Evolutionary conservation across 2,797 vertebrate species (phyloP), one percentile per base, ranked within the genome.

Genomic region (Ispidina picta): DNA sequence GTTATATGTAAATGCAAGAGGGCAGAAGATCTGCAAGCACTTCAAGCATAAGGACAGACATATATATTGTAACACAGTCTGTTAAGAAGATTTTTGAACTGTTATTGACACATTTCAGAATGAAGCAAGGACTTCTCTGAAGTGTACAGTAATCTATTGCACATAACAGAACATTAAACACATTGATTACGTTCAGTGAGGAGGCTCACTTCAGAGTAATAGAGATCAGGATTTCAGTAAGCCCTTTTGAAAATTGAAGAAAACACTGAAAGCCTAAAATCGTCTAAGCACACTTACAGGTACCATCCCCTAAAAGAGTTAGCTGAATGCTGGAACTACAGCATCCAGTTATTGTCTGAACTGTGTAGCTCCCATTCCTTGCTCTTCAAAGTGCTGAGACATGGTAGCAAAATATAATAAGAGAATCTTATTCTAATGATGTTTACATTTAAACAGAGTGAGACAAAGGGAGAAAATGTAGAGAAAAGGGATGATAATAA

Each of bases 81-180:
- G 31, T 92, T 78, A 77, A 41, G 26, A 41, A 70, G 51, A 82
- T 52, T 88, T 95, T 93, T 60, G 13, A 29, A 60, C 31, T 80
- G 12, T 66, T 86, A 64, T 63, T 86, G 83, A 9, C 68, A 79
- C 9, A 44, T 72, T 96, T 83, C 37, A 89, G 86, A 94, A 77
- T 68, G 64, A 95, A 90, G n/a, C 29, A 77, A 79, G 66, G 69
- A 91, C 43, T 4, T 10, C 29, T 66, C 44, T 88, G 80, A 93
- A 91, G 37, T 31, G 89, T 96, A 91, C 16, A 74, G 48, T 77
- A 83, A 87, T 80, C 52, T 95, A 25, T 59, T 46, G 33, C 92
- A 93, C 21, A 69, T 88, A 94, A 59, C 69, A 79, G 59, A 75
- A 96, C 85, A 94, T 95, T 92, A 95, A 88, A 72, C 84, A 90